phyloP scores from a whole-genome alignment of 2,888 invertebrate genomes.

The Lumbricus terrestris region DNA sequence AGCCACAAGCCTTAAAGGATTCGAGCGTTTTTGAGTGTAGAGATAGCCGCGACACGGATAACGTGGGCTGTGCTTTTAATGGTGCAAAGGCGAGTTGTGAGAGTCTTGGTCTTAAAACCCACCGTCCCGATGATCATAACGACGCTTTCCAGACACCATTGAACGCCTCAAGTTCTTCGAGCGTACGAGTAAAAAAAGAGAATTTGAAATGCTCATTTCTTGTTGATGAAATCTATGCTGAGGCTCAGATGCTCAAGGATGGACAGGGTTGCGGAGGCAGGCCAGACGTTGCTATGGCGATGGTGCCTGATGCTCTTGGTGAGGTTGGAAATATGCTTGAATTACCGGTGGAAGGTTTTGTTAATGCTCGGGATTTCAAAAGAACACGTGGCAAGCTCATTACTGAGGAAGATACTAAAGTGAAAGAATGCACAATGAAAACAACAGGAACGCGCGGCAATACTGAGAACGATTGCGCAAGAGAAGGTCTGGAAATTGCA shows the following conservation, averaged over 20 bases:
- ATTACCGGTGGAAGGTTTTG: background rate
- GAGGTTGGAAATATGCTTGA: too few species aligned
- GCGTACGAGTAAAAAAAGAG: background rate
- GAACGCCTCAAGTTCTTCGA: background rate
- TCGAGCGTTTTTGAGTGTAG: background rate
- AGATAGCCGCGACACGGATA: background rate
- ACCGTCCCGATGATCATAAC: background rate
- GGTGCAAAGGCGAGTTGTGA: background rate
- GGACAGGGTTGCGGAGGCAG: background rate
- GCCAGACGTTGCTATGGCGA: background rate
- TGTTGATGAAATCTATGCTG: constrained; percentile 30
- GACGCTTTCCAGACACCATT: background rate
- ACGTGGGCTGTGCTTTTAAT: background rate
- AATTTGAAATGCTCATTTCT: constrained; percentile 26
- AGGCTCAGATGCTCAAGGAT: constrained; percentile 22
- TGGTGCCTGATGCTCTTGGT: background rate
- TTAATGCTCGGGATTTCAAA: background rate
- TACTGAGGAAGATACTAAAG: background rate
- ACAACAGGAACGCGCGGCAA: too few species aligned
- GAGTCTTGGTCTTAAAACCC: background rate
- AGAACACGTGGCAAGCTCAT: background rate
- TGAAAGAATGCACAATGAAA: background rate
- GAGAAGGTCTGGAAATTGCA: too few species aligned
- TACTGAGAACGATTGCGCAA: too few species aligned
- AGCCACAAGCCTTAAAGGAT: background rate